phyloP scores from a whole-genome alignment of 37 sponge, comb jelly and placozoan species.

The Diacarnus erythraeanus region DNA sequence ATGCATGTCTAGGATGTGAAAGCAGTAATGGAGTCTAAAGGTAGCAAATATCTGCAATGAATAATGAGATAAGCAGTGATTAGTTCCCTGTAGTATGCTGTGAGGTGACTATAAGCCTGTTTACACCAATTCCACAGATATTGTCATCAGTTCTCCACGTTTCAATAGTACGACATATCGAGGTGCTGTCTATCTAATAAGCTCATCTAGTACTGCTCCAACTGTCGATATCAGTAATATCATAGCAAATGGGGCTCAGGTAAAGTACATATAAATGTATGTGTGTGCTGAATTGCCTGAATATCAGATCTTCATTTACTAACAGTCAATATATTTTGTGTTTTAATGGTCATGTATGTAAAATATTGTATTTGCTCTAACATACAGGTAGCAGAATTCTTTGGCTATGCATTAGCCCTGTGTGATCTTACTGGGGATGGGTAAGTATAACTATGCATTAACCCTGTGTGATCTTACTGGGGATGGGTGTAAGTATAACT shows the following conservation, averaged over 20 bases:
- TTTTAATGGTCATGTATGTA: too few relatives aligned
- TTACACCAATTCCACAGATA: neutral
- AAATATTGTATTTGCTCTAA: too few relatives aligned
- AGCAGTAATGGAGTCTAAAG: neutral
- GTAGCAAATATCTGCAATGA: too few relatives aligned
- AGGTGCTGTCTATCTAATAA: neutral
- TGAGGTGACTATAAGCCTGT: neutral
- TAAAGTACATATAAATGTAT: neutral
- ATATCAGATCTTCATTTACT: too few relatives aligned
- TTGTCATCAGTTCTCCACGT: neutral
- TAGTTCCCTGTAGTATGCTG: neutral
- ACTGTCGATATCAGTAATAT: too few relatives aligned
- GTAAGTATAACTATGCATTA: slow-evolving; percentile 17
- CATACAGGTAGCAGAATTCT: slow-evolving; percentile 35
- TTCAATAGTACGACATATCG: neutral
- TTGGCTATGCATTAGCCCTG: slow-evolving; percentile 33
- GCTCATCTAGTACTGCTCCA: too few relatives aligned
- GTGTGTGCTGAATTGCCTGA: neutral
- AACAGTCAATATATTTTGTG: too few relatives aligned
- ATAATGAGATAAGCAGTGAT: too few relatives aligned
- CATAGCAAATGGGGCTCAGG: neutral
- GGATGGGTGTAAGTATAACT: slow-evolving; percentile 23
- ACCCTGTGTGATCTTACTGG: slow-evolving; percentile 26
- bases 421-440: slow-evolving; percentile 38
- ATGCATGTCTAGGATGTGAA: neutral